Evolutionary conservation across 2,888 invertebrate genomes (phyloP), one percentile per base, ranked within the genome.

Genomic region (Euzophera pinguis): DNA sequence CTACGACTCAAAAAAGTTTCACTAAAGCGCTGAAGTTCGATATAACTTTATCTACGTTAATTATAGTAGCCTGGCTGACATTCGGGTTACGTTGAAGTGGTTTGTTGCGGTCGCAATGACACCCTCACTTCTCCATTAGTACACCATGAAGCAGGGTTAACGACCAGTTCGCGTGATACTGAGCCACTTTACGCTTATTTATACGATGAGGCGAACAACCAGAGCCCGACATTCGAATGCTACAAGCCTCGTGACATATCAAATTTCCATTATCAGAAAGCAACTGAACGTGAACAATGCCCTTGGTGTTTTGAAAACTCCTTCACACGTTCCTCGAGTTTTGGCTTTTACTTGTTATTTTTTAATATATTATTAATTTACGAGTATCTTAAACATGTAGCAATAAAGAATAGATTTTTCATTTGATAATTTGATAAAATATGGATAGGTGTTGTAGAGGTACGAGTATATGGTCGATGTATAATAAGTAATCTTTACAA

Each of bases 161-260:
- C 75, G 89, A 89, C 80, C 80, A 65, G 73, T 76, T 90, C 74
- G 89, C 89, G 89, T 90, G 89, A 76, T 77, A 63, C 63, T 65
- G 63, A 71, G 75, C 80, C 77, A 78, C 85, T 85, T 81, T 75
- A 81, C 77, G 86, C 80, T 84, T 88, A 84, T 89, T 88, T 88
- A 86, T 84, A 84, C 79, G 75, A 77, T 72, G 82, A 78, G 71
- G 73, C 76, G 73, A 78, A 78, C 78, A 79, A 82, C 80, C 73
- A 69, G 64, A 65, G 66, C 64, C 71, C 75, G 70, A 75, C 78
- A 77, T 80, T 83, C 79, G 76, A 81, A 78, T 75, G 73, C 75
- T 75, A 73, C 77, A 74, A 65, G 68, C 72, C 63, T 69, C 67
- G 78, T 77, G 81, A 84, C 84, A 85, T 87, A 87, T 87, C 84